Conservation (phyloP, 2,113 vertebrate species). For the Eretmochelys imbricata region DNA sequence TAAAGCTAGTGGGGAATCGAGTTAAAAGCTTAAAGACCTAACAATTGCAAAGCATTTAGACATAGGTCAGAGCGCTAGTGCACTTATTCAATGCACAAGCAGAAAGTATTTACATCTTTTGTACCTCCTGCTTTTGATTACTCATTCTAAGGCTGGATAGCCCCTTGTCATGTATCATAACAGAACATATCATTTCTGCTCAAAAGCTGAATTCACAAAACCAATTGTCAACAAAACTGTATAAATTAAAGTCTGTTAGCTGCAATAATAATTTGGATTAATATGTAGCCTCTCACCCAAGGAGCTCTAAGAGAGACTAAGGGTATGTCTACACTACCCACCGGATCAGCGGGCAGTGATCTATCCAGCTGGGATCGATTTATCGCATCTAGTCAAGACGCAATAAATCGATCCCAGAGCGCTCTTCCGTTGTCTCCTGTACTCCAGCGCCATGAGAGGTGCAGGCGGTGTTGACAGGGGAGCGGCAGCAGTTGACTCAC, state of each 20-base stretch:
- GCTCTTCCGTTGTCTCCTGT: too few relatives aligned
- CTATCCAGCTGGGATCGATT: too few relatives aligned
- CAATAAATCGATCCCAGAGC: too few relatives aligned
- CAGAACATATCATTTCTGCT: neutral
- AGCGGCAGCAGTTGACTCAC: too few relatives aligned
- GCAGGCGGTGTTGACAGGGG: too few relatives aligned
- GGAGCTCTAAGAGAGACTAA: neutral
- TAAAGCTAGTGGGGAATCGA: slow-evolving; percentile 61
- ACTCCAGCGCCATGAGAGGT: too few relatives aligned
- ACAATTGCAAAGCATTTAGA: slow-evolving; percentile 29
- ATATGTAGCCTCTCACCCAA: neutral
- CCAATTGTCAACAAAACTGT: neutral
- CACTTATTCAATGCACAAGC: neutral
- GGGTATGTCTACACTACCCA: too few relatives aligned
- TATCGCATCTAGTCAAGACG: too few relatives aligned
- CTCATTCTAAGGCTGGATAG: slow-evolving; percentile 22
- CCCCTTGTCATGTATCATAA: slow-evolving; percentile 4
- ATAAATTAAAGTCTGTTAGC: neutral
- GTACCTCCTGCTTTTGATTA: slow-evolving; percentile 1
- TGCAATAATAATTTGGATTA: neutral
- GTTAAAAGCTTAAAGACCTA: slow-evolving; percentile 57
- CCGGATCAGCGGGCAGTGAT: too few relatives aligned
- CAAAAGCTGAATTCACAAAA: slow-evolving; percentile 17
- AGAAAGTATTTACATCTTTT: slow-evolving; percentile 32
- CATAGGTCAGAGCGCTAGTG: neutral